Evolutionary conservation across 92 coral and sea anemone species (phyloP), one percentile per base, ranked within the genome.

Genomic region (Siderastrea siderea): DNA sequence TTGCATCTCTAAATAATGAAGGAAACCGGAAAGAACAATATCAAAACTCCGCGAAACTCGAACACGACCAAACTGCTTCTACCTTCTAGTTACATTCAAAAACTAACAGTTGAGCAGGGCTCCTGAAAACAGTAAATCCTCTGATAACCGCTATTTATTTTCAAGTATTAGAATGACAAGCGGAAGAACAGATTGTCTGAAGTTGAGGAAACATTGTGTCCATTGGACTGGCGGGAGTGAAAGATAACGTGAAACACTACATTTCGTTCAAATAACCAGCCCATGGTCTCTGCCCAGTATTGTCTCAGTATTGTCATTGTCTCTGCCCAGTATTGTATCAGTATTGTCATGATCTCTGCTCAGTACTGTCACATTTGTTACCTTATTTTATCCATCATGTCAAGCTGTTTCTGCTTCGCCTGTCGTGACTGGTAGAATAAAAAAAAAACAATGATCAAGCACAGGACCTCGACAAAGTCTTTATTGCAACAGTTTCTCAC

Each of bases 301-400:
- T 26, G 38, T 26, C 38, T 26, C 38, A 26, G 38, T 26, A 26
- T 26, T 26, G 38, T 26, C n/a, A 52, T 6, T 4, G n/a, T 57
- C 11, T 14, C 47, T 62, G 12, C 54, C 6, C 0, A 26, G 38
- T 26, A 26, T 26, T 26, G 38, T 26, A 0, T 26, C 4, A 17
- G 15, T 49, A 5, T 3, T 11, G 50, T 1, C n/a, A 52, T 6
- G 10, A 15, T 57, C 11, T 14, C 47, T 62, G 12, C 54, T 14
- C 38, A 26, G 38, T 26, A 26, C 38, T 26, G 38, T 26, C 38
- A 26, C 38, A 26, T 26, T 0, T 47, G 13, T 6, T 82, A 96
- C 99, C 95, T 86, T 59, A 97, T 95, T 71, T 94, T 95, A 74
- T 92, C 94, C 97, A 95, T 95, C 81, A 92, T 91, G 76, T 97